Evolutionary conservation across 2,888 invertebrate species (phyloP).

Genomic region (Stomorhina lunata): DNA sequence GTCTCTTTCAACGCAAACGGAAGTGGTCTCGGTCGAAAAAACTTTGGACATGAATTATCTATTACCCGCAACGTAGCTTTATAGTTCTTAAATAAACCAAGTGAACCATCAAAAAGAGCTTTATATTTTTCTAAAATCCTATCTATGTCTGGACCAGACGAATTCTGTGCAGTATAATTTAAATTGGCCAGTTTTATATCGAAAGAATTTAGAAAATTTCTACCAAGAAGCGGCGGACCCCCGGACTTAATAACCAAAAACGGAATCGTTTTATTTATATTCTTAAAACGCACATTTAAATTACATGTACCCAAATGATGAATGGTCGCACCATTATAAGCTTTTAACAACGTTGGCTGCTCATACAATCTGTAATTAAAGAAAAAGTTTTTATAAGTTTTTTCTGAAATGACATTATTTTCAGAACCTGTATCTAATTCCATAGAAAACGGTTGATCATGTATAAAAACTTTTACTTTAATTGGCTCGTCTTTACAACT

Average conservation of each 20-base stretch:
- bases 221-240: not conserved
- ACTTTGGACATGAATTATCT: constrained; percentile 38
- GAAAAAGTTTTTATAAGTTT: not conserved
- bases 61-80: constrained; percentile 50
- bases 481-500: constrained; percentile 26
- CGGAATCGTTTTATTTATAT: constrained; percentile 2
- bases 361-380: not conserved
- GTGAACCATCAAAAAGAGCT: constrained; percentile 2
- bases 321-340: constrained; percentile 5
- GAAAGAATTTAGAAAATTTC: constrained; percentile 17
- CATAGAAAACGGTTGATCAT: not conserved
- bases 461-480: constrained; percentile 23
- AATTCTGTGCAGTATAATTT: not conserved
- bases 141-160: not conserved
- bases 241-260: constrained; percentile 21
- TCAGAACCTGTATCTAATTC: constrained; percentile 46
- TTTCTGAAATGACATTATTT: constrained; percentile 12
- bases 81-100: constrained; percentile 60
- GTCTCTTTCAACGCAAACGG: constrained; percentile 43
- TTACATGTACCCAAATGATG: constrained; percentile 4
- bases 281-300: not conserved
- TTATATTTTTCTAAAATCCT: constrained; percentile 3
- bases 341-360: constrained; percentile 15
- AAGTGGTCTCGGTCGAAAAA: constrained; percentile 15
- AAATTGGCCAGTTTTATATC: not conserved